Percentiles rank a stretch among this genome's conserved stretches.
Conservation (phyloP, 1,140 invertebrate genomes). For the Drosophila kohkoa region DNA sequence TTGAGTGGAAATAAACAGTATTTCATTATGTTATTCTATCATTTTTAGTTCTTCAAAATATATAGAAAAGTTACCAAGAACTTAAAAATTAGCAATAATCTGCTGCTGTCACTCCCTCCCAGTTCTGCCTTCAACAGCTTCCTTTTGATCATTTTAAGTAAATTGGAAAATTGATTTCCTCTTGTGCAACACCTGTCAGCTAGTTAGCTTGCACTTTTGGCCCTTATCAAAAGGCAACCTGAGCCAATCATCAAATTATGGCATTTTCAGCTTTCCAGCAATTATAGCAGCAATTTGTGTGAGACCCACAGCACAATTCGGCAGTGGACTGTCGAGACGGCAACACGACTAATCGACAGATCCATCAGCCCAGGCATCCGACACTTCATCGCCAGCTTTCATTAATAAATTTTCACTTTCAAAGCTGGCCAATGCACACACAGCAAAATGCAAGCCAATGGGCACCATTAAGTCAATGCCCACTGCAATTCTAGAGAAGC, state of each 20-base stretch:
- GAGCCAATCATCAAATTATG: slow-evolving; percentile 67
- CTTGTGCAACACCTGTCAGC: slow-evolving; percentile 48
- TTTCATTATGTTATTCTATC: no score
- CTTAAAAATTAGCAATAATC: no score
- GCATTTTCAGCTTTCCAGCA: slow-evolving; percentile 72
- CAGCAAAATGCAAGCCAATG: slow-evolving; percentile 46
- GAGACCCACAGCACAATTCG: slow-evolving; percentile 15
- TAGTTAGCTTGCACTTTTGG: slow-evolving; percentile 4
- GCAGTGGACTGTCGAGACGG: slow-evolving; percentile 30
- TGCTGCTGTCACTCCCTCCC: no score
- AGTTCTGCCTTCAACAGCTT: neutral
- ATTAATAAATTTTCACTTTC: slow-evolving; percentile 74
- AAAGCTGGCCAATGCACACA: slow-evolving; percentile 16
- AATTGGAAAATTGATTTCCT: slow-evolving; percentile 65
- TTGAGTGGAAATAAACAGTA: no score
- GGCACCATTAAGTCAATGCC: slow-evolving; percentile 59
- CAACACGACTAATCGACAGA: slow-evolving; percentile 52
- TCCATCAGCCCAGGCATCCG: slow-evolving; percentile 50
- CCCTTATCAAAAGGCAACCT: slow-evolving; percentile 50
- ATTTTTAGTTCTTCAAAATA: no score
- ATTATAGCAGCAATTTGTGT: slow-evolving; percentile 61
- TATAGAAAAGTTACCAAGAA: no score
- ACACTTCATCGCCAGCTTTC: slow-evolving; percentile 66
- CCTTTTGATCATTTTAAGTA: slow-evolving; percentile 6
- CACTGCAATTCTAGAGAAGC: slow-evolving; percentile 62